phyloP scores from a whole-genome alignment of 2,888 invertebrate genomes.

The Loripinus fragilis region DNA sequence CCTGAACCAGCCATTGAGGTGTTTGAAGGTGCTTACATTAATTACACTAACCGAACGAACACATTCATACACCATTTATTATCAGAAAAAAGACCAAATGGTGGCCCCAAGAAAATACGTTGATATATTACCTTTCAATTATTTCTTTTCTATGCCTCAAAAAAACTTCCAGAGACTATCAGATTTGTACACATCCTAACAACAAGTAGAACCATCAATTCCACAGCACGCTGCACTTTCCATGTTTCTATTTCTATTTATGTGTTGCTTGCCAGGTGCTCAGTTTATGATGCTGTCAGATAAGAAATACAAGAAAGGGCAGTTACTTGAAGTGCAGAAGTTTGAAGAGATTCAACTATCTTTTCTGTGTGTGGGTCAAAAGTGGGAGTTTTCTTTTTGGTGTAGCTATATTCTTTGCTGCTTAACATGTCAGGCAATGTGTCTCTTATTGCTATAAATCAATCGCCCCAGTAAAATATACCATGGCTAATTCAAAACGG shows the following conservation, averaged over 20 bases:
- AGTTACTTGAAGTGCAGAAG: slow-evolving; percentile 48
- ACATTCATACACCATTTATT: too few species aligned
- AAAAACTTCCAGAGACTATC: slow-evolving; percentile 44
- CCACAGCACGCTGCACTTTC: slow-evolving; percentile 67
- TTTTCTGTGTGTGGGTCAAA: slow-evolving; percentile 63
- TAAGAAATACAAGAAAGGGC: slow-evolving; percentile 63
- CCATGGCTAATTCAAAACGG: too few species aligned
- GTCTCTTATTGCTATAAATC: too few species aligned
- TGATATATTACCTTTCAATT: slow-evolving; percentile 51
- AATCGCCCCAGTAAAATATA: too few species aligned
- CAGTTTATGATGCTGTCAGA: slow-evolving; percentile 69
- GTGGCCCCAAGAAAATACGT: slow-evolving; percentile 34
- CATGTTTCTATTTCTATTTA: slow-evolving; percentile 71
- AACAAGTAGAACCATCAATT: slow-evolving; percentile 68
- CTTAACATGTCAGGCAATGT: slow-evolving; percentile 57
- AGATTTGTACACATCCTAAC: slow-evolving; percentile 64
- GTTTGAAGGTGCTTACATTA: too few species aligned
- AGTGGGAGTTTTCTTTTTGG: slow-evolving; percentile 57
- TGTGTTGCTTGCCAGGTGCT: slow-evolving; percentile 70
- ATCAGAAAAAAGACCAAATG: too few species aligned
- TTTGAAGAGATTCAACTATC: slow-evolving; percentile 59
- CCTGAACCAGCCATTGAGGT: too few species aligned
- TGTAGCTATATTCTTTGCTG: slow-evolving; percentile 58
- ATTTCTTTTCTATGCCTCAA: slow-evolving; percentile 36
- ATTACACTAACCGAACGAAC: too few species aligned